These are phyloP conservation scores for Mythimna ferrago DNA, from an alignment of 2,888 invertebrate genomes.

Conservation along the genomic window DNA sequence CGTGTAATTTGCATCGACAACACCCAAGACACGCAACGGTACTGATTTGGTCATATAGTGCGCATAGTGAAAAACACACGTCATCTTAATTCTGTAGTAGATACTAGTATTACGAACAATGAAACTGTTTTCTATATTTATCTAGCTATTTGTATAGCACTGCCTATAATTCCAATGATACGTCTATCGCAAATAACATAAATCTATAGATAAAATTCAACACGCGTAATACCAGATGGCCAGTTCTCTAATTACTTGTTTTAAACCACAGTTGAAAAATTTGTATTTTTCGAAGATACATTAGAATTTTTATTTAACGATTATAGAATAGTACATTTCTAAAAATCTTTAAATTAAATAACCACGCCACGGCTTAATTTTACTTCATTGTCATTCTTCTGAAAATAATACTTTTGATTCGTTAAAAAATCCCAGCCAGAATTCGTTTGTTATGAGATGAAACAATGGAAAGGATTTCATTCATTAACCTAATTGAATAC, in stretches of 20 bases:
- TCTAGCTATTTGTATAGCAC: not conserved
- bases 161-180: conserved; percentile 8
- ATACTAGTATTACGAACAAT: conserved; percentile 17
- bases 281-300: not conserved
- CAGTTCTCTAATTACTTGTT: conserved; percentile 31
- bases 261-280: not conserved
- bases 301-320: not conserved
- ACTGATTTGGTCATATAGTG: conserved; percentile 41
- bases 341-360: not conserved
- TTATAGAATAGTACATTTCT: not conserved
- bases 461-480: conserved; percentile 43
- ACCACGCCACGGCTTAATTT: not conserved
- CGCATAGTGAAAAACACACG: conserved; percentile 26
- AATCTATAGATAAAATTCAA: conserved; percentile 33
- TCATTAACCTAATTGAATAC: conserved; percentile 43
- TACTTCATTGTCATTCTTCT: not conserved
- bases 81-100: conserved; percentile 11
- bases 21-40: conserved; percentile 55
- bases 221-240: conserved; percentile 42
- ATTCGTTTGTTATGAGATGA: conserved; percentile 3
- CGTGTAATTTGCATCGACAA: conserved; percentile 56
- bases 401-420: conserved; percentile 29
- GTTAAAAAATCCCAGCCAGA: conserved; percentile 8
- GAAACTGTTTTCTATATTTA: conserved; percentile 6
- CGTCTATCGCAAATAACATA: conserved; percentile 27